Conservation (phyloP, 2,797 vertebrate species). For the Atherinosoma microstoma region DNA sequence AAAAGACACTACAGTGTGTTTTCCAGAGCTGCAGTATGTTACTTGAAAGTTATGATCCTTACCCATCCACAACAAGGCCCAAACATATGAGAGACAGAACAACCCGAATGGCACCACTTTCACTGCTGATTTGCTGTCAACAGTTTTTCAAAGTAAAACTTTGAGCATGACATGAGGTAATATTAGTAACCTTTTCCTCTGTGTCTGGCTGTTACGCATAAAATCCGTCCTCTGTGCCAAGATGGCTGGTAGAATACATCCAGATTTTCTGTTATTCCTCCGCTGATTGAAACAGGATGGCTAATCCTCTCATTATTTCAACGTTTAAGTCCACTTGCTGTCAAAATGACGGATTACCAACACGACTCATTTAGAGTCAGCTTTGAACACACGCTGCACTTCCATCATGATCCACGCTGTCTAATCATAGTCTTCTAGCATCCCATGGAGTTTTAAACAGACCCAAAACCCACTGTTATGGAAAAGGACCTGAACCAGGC, state of each 20-base stretch:
- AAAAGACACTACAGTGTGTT: background rate
- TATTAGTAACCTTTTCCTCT: background rate
- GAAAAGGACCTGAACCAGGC: background rate
- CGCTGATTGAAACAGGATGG: constrained; percentile 3
- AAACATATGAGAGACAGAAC: background rate
- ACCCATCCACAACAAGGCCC: background rate
- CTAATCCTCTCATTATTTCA: constrained; percentile 2
- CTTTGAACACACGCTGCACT: background rate
- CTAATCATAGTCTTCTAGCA: background rate
- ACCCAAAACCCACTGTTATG: background rate
- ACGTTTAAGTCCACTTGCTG: background rate
- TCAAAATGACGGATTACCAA: background rate
- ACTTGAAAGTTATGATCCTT: background rate
- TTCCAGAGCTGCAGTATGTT: background rate
- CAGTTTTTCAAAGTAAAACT: background rate
- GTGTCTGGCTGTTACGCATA: background rate
- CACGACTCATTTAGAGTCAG: background rate
- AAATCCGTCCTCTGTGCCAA: background rate
- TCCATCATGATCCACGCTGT: background rate
- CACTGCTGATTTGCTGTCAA: background rate
- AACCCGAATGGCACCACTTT: background rate
- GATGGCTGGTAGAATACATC: background rate
- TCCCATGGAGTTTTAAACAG: background rate
- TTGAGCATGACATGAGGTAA: background rate
- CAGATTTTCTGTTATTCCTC: constrained; percentile 2